Evolutionary conservation across 2,888 invertebrate genomes (phyloP).

Genomic region (Stenichneumon culpator): DNA sequence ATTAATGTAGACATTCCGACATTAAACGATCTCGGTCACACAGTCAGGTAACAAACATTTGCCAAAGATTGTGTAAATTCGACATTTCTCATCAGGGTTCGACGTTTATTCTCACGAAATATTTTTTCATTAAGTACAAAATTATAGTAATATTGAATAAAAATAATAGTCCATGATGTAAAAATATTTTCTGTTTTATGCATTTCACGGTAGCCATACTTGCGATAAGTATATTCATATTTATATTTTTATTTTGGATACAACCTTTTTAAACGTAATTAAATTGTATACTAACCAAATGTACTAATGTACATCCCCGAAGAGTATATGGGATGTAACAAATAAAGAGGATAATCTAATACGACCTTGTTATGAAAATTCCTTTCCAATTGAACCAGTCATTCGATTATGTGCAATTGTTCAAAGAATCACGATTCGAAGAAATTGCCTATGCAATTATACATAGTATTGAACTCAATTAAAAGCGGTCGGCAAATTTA

Average conservation of each 20-base stretch:
- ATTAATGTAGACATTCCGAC: not conserved
- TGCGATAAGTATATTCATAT: not conserved
- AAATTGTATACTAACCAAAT: not conserved
- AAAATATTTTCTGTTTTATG: not conserved
- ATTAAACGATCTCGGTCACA: not conserved
- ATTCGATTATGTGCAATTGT: constrained; percentile 6
- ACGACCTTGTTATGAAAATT: constrained; percentile 24
- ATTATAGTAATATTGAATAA: constrained; percentile 7
- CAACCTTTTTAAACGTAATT: not conserved
- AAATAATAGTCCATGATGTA: not conserved
- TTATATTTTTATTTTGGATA: not conserved
- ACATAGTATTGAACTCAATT: not conserved
- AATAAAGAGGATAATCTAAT: constrained; percentile 42
- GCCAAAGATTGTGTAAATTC: not conserved
- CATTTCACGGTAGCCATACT: not conserved
- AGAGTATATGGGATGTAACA: constrained; percentile 30
- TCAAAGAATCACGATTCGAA: constrained; percentile 4
- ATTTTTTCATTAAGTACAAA: constrained; percentile 2
- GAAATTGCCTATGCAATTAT: not conserved
- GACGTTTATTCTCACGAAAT: constrained; percentile 3
- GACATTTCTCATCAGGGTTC: too few relatives aligned
- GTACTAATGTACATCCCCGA: not conserved
- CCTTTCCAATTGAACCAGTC: constrained; percentile 3
- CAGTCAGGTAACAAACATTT: not conserved
- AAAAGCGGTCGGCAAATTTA: not conserved